Percentiles rank a stretch among this genome's conserved stretches.
Conservation (phyloP, 2,797 vertebrate species). For the Chelidonichthys spinosus region DNA sequence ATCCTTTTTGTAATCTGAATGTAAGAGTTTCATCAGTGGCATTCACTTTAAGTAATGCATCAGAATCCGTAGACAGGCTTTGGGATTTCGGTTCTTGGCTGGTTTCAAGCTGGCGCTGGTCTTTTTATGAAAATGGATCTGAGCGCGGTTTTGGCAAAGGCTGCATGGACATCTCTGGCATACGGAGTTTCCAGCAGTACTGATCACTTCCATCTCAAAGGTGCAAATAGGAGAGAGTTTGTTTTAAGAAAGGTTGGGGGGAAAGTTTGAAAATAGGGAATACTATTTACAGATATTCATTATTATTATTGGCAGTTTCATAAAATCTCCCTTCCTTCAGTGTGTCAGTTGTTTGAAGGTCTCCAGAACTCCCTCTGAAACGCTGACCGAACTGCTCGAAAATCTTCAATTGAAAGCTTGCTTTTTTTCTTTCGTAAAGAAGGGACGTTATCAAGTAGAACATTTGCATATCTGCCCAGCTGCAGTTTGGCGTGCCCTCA, state of each 20-base stretch:
- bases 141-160: constrained; percentile 71
- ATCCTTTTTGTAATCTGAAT: constrained; percentile 66
- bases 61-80: constrained; percentile 64
- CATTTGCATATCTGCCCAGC: too few relatives aligned
- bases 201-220: constrained; percentile 61
- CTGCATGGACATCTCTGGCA: constrained; percentile 63
- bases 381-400: too few relatives aligned
- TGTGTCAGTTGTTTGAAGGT: too few relatives aligned
- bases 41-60: constrained; percentile 64
- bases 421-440: too few relatives aligned
- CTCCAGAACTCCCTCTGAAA: too few relatives aligned
- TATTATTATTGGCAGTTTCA: constrained; percentile 7
- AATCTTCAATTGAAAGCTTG: too few relatives aligned
- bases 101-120: constrained; percentile 47
- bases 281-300: constrained; percentile 13
- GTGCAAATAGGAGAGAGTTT: constrained; percentile 59
- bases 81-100: constrained; percentile 71
- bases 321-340: background rate
- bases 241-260: constrained; percentile 17
- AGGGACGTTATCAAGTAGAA: too few relatives aligned
- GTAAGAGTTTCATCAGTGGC: constrained; percentile 57
- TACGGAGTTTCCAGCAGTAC: constrained; percentile 55
- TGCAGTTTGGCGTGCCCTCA: too few relatives aligned
- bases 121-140: constrained; percentile 75
- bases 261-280: background rate